These are phyloP conservation scores for Hydrocynus forskahlii DNA, from an alignment of 2,797 vertebrate genomes.

Conservation along the genomic window DNA sequence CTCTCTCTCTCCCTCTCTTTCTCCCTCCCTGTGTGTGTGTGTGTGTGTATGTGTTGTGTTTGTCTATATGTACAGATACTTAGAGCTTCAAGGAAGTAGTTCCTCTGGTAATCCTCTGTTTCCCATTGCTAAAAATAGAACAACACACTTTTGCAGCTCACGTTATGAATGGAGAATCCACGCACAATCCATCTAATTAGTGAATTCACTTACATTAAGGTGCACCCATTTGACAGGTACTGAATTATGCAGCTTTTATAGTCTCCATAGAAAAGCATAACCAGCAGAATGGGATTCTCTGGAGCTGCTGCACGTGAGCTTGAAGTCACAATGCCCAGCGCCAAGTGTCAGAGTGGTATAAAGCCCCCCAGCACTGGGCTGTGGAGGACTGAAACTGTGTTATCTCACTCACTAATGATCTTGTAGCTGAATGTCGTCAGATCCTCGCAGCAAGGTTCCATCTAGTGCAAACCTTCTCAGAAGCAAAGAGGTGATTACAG, in stretches of 20 bases:
- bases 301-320: too few species aligned
- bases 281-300: background rate
- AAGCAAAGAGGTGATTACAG: background rate
- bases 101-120: constrained; percentile 39
- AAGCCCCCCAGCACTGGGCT: background rate
- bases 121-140: constrained; percentile 29
- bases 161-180: background rate
- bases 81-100: constrained; percentile 1
- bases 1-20: background rate
- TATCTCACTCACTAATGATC: background rate
- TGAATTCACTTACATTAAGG: background rate
- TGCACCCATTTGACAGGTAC: background rate
- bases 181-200: background rate
- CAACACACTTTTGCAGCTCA: background rate
- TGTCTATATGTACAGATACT: constrained; percentile 4
- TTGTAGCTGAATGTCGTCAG: background rate
- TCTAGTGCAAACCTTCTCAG: background rate
- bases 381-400: background rate
- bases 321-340: too few species aligned
- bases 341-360: background rate
- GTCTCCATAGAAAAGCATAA: background rate
- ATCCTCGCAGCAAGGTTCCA: background rate
- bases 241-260: background rate
- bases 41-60: background rate
- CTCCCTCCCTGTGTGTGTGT: too few species aligned